phyloP scores from a whole-genome alignment of 2,797 vertebrate species.

The Neostethus bicornis region DNA sequence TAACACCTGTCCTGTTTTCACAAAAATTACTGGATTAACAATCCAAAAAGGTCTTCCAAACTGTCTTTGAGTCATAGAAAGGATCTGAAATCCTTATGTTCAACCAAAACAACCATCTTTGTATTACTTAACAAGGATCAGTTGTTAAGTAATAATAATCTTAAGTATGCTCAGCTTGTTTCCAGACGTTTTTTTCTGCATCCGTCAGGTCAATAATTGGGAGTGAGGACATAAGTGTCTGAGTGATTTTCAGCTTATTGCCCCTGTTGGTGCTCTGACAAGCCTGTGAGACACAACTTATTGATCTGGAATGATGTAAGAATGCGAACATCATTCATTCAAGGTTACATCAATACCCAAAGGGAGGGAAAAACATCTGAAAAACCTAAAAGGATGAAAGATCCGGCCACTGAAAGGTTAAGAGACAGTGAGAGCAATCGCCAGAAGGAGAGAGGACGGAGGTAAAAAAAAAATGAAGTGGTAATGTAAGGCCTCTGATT shows the following conservation, averaged over 20 bases:
- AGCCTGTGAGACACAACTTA: background rate
- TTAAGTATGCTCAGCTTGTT: background rate
- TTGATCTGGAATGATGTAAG: conserved; percentile 12
- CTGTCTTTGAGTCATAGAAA: too few relatives aligned
- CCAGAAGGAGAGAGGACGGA: conserved; percentile 45
- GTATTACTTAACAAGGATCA: too few relatives aligned
- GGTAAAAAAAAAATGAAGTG: conserved; percentile 52
- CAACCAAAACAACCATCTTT: background rate
- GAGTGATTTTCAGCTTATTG: background rate
- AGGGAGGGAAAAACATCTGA: background rate
- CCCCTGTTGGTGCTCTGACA: background rate
- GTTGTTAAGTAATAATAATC: background rate
- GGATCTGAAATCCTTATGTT: too few relatives aligned
- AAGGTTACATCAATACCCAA: conserved; percentile 4
- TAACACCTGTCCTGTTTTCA: too few relatives aligned
- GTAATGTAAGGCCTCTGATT: conserved; percentile 60
- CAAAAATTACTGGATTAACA: too few relatives aligned
- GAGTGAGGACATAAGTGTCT: background rate
- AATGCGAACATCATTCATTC: conserved; percentile 6
- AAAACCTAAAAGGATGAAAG: conserved; percentile 20
- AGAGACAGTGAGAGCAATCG: conserved; percentile 42
- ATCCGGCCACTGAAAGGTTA: conserved; percentile 35
- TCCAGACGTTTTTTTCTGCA: conserved; percentile 2
- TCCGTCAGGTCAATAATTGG: background rate
- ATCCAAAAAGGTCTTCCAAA: too few relatives aligned